These are phyloP conservation scores for Actinopyga echinites DNA, from an alignment of 53 echinoderm and acorn worm genomes.

Conservation along the genomic window DNA sequence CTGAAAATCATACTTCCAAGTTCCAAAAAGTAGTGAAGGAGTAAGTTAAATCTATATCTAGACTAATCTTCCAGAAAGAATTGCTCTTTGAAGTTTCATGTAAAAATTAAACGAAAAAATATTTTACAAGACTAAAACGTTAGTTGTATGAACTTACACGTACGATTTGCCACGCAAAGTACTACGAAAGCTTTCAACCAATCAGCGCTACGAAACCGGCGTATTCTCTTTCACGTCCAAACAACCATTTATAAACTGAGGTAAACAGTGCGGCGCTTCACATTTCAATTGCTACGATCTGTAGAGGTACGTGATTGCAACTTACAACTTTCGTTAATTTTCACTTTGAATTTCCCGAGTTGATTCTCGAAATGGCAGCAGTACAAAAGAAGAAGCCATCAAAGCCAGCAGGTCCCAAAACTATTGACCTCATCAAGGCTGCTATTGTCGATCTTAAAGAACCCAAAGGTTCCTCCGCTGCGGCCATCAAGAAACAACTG, in stretches of 20 bases:
- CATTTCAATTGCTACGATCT: too few species aligned
- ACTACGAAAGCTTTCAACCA: too few species aligned
- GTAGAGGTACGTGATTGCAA: too few species aligned
- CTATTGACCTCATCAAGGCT: too few species aligned
- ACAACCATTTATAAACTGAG: not conserved
- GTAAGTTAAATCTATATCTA: not conserved
- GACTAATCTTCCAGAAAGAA: too few species aligned
- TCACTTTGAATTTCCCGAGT: too few species aligned
- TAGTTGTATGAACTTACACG: not conserved
- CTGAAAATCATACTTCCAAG: not conserved
- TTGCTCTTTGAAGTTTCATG: not conserved
- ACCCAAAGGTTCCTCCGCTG: conserved; percentile 68
- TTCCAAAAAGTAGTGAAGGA: not conserved
- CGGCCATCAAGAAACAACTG: conserved; percentile 79
- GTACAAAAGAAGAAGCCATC: conserved; percentile 5
- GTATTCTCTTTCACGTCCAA: conserved; percentile 18
- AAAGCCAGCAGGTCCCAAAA: conserved; percentile 58
- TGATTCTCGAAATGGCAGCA: not conserved
- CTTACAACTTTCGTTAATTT: too few species aligned
- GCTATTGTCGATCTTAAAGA: conserved; percentile 75
- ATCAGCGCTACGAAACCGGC: not conserved
- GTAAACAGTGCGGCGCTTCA: not conserved
- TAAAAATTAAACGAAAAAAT: not conserved
- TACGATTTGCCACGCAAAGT: conserved; percentile 9
- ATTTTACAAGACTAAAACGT: too few species aligned